Evolutionary conservation across 2,797 vertebrate genomes (phyloP).

Genomic region (Xerus rutilus): DNA sequence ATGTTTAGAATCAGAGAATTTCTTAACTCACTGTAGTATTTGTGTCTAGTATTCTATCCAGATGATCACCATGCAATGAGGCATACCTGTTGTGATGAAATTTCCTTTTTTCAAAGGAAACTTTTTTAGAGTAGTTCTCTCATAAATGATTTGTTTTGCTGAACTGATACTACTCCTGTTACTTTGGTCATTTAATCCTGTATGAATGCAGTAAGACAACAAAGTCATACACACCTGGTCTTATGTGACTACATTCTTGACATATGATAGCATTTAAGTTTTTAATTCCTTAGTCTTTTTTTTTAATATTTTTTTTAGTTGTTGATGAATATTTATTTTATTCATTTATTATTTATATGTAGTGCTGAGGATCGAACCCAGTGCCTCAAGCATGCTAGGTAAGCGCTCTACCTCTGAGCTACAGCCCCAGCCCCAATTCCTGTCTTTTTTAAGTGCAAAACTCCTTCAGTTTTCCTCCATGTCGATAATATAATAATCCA

Average conservation of each 20-base stretch:
- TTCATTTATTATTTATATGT: too few relatives aligned
- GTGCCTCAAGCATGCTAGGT: too few relatives aligned
- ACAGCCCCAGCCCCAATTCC: too few relatives aligned
- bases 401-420: too few relatives aligned
- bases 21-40: background rate
- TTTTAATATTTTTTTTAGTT: too few relatives aligned
- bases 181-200: background rate
- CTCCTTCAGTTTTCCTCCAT: background rate
- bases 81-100: background rate
- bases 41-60: background rate
- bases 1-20: constrained; percentile 23
- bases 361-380: too few relatives aligned
- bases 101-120: background rate
- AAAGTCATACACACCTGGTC: background rate
- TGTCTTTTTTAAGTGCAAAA: background rate
- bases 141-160: background rate
- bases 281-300: background rate
- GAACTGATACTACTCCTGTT: background rate
- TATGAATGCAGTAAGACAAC: background rate
- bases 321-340: too few relatives aligned
- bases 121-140: background rate
- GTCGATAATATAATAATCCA: background rate
- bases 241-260: background rate
- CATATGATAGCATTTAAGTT: background rate
- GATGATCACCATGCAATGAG: background rate